These are phyloP conservation scores for Thereva nobilitata DNA, from an alignment of 2,888 invertebrate species.

Conservation along the genomic window DNA sequence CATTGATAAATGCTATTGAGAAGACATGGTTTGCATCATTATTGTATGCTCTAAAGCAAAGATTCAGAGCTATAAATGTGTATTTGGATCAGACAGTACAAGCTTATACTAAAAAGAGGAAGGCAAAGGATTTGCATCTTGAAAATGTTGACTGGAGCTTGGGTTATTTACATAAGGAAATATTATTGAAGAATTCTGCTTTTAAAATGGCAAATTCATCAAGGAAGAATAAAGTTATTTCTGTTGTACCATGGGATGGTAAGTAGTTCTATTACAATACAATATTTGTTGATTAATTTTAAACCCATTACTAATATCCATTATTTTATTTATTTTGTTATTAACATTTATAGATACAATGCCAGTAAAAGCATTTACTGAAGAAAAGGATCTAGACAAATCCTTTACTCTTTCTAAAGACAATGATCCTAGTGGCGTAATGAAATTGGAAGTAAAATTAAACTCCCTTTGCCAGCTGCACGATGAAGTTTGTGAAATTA, in stretches of 20 bases:
- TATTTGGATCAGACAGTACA: constrained; percentile 44
- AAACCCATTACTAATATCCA: neutral
- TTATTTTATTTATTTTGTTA: constrained; percentile 4
- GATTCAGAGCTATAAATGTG: constrained; percentile 52
- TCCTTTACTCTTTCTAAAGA: constrained; percentile 15
- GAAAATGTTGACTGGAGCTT: constrained; percentile 33
- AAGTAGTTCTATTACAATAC: constrained; percentile 8
- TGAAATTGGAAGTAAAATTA: constrained; percentile 54
- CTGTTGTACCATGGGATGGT: constrained; percentile 40
- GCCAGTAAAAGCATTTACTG: constrained; percentile 22
- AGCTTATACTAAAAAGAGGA: constrained; percentile 48
- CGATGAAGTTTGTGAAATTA: constrained; percentile 58
- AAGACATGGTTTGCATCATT: constrained; percentile 57
- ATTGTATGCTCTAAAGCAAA: constrained; percentile 51
- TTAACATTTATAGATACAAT: constrained; percentile 33
- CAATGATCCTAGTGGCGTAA: constrained; percentile 49
- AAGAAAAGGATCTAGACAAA: neutral
- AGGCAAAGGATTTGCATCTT: constrained; percentile 21
- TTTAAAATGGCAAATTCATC: constrained; percentile 8
- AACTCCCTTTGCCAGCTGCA: constrained; percentile 57
- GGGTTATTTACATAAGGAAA: constrained; percentile 43
- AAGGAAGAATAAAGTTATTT: constrained; percentile 38
- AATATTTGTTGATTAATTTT: neutral
- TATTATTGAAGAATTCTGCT: constrained; percentile 37
- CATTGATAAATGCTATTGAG: constrained; percentile 53